Evolutionary conservation across 2,113 vertebrate species (phyloP).

Genomic region (Trinectes maculatus): DNA sequence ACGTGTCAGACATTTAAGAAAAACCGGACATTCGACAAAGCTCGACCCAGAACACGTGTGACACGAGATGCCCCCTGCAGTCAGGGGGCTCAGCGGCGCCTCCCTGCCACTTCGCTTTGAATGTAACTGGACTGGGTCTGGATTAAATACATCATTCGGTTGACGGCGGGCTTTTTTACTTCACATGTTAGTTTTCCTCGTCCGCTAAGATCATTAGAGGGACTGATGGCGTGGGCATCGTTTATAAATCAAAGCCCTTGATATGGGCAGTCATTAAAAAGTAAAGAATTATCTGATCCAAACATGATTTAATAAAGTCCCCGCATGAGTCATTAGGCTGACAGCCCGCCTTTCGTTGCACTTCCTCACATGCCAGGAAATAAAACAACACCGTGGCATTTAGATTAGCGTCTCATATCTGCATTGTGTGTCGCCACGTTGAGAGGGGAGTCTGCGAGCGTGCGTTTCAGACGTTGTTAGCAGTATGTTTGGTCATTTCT

Average conservation of each 20-base stretch:
- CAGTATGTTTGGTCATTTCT: slow-evolving; percentile 68
- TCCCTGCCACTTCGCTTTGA: slow-evolving; percentile 31
- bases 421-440: slow-evolving; percentile 45
- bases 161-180: slow-evolving; percentile 51
- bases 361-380: slow-evolving; percentile 6
- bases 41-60: slow-evolving; percentile 16
- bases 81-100: slow-evolving; percentile 20
- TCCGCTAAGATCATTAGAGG: slow-evolving; percentile 1
- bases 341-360: slow-evolving; percentile 14
- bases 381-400: slow-evolving; percentile 40
- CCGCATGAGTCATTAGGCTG: slow-evolving; percentile 8
- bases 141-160: slow-evolving; percentile 32
- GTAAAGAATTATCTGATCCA: slow-evolving; percentile 26
- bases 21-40: slow-evolving; percentile 28
- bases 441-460: slow-evolving; percentile 26
- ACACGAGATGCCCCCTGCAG: slow-evolving; percentile 29
- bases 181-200: slow-evolving; percentile 40
- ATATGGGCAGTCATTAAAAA: slow-evolving; percentile 9
- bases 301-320: slow-evolving; percentile 32
- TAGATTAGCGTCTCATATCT: slow-evolving; percentile 48
- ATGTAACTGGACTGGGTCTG: slow-evolving; percentile 46
- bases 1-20: slow-evolving; percentile 30
- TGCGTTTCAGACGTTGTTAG: slow-evolving; percentile 51
- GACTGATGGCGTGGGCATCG: slow-evolving; percentile 31
- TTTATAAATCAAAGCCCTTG: slow-evolving; percentile 36